phyloP scores from a whole-genome alignment of 2,888 invertebrate genomes.

The Alsophila aescularia region DNA sequence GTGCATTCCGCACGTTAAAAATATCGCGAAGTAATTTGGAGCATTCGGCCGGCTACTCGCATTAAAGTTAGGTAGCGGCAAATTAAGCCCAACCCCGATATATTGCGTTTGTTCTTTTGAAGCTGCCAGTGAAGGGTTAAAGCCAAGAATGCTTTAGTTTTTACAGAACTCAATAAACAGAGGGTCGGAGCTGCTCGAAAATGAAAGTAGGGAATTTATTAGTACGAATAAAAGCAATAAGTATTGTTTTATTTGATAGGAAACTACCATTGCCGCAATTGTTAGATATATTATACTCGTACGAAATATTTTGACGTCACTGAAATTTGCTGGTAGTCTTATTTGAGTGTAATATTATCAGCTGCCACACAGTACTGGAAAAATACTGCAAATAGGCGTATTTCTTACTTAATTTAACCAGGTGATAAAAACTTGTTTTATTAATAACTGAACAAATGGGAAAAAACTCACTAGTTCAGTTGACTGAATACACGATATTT shows the following conservation, averaged over 20 bases:
- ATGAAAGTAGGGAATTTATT: constrained; percentile 3
- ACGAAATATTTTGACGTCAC: no score
- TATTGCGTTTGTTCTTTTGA: constrained; percentile 85
- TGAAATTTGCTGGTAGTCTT: no score
- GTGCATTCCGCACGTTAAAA: constrained; percentile 81
- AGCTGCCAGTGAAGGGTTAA: constrained; percentile 82
- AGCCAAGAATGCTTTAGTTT: constrained; percentile 84
- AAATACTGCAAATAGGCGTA: no score
- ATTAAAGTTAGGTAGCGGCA: constrained; percentile 79
- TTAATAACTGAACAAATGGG: no score
- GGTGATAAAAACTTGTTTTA: no score
- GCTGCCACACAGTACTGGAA: no score
- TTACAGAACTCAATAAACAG: constrained; percentile 77
- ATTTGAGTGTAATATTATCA: no score
- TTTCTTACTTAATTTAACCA: no score
- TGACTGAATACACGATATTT: no score
- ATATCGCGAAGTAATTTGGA: constrained; percentile 82
- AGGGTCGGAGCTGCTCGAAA: constrained; percentile 40
- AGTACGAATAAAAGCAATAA: neutral
- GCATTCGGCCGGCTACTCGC: constrained; percentile 76
- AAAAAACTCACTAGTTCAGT: no score
- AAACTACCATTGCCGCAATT: no score
- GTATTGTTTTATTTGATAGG: neutral
- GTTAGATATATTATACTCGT: no score
- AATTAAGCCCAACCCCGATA: constrained; percentile 82